Evolutionary conservation across 2,888 invertebrate species (phyloP).

Genomic region (Argyresthia albistria): DNA sequence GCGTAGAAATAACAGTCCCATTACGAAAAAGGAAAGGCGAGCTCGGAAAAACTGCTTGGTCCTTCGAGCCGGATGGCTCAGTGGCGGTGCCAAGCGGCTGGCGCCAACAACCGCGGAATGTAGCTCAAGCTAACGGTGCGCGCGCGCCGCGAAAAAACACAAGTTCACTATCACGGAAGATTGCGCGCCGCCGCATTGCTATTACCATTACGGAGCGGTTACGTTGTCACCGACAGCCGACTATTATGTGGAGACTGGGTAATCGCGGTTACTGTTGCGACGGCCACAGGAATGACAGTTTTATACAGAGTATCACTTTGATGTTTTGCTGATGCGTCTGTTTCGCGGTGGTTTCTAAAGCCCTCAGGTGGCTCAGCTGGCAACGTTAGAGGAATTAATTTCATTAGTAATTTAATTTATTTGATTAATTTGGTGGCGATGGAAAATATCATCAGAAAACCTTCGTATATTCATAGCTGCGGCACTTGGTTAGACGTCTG

Average conservation of each 20-base stretch:
- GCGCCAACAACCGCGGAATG: slow-evolving; percentile 56
- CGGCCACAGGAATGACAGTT: too few species aligned
- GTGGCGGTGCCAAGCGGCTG: slow-evolving; percentile 46
- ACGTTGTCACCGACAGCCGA: slow-evolving; percentile 42
- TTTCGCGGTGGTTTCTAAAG: too few species aligned
- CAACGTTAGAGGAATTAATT: too few species aligned
- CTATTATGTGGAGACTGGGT: slow-evolving; percentile 25
- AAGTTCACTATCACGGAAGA: slow-evolving; percentile 69
- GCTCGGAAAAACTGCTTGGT: background rate
- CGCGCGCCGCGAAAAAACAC: slow-evolving; percentile 60
- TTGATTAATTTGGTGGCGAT: too few species aligned
- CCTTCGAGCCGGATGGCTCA: slow-evolving; percentile 6
- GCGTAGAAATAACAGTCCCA: too few species aligned
- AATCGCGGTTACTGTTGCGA: slow-evolving; percentile 2
- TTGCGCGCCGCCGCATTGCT: slow-evolving; percentile 40
- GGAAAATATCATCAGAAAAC: too few species aligned
- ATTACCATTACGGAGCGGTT: slow-evolving; percentile 52
- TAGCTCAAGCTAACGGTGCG: slow-evolving; percentile 66
- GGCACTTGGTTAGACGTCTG: too few species aligned
- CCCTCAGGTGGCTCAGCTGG: too few species aligned
- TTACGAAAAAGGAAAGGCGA: background rate
- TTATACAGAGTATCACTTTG: too few species aligned
- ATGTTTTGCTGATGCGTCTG: too few species aligned
- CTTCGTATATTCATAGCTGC: too few species aligned
- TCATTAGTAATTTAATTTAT: too few species aligned